Evolutionary conservation across 37 sponge, comb jelly and placozoan genomes (phyloP).

Genomic region (Bolinopsis microptera): DNA sequence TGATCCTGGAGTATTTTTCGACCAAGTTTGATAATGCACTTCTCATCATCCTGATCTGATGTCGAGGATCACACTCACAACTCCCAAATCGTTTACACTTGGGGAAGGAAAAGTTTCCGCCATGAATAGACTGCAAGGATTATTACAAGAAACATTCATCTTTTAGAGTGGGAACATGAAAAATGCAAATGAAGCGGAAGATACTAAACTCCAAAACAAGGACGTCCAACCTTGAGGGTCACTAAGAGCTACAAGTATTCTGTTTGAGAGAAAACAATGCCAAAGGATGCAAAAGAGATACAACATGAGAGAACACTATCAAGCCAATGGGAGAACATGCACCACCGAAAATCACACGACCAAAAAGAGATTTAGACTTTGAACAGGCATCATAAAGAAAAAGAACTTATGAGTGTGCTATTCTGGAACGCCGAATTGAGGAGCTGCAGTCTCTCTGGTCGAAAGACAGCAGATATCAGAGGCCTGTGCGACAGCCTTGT

Average conservation of each 20-base stretch:
- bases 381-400: constrained; percentile 67
- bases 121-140: constrained; percentile 94
- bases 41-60: constrained; percentile 79
- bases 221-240: constrained; percentile 89
- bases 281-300: constrained; percentile 73
- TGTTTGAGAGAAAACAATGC: constrained; percentile 76
- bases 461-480: constrained; percentile 78
- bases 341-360: constrained; percentile 65
- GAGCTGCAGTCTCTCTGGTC: constrained; percentile 75
- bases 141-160: constrained; percentile 68
- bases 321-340: constrained; percentile 80
- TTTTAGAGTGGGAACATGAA: constrained; percentile 77
- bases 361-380: constrained; percentile 68
- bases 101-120: constrained; percentile 85
- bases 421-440: constrained; percentile 71
- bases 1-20: constrained; percentile 80
- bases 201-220: constrained; percentile 79
- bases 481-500: not conserved
- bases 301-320: constrained; percentile 81
- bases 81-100: constrained; percentile 84
- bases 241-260: constrained; percentile 94
- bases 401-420: constrained; percentile 70
- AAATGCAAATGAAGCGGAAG: constrained; percentile 85
- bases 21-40: constrained; percentile 88
- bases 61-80: constrained; percentile 95